Evolutionary conservation across 1,140 invertebrate genomes (phyloP), one percentile per base, ranked within the genome.

Genomic region (Drosophila guanche): DNA sequence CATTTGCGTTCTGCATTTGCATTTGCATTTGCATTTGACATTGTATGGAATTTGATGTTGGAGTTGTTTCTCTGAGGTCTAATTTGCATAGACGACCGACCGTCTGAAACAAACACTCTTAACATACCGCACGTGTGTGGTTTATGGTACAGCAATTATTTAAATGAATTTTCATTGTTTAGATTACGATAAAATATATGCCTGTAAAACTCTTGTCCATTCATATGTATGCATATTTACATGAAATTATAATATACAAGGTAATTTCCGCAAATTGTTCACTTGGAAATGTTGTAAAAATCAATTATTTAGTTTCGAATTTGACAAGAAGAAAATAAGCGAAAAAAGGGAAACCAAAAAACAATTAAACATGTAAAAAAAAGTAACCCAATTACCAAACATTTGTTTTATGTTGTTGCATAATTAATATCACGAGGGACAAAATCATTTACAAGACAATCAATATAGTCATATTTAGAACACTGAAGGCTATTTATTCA

Each of bases 391-490:
- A 62, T 58, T 25, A 61, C 6, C 45, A 43, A 25, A 27, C 7
- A 62, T 54, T n/a, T 65, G 16, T 20, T 20, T 20, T 20, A 20
- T 43, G 27, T 48, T 46, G n/a, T 23, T 65, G 41, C 52, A 57
- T 55, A 48, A 50, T 12, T 51, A 20, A 56, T 57, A 48, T 60
- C 42, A 62, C 46, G n/a, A 59, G 48, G 74, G 81, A 86, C 81
- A 86, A 81, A 78, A 86, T 74, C 86, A 86, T 88, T 61, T 86
- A 86, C 81, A 88, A 88, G 83, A 88, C 81, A 86, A 86, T 85
- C 81, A 85, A 71, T 75, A 66, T 61, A 55, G 65, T 61, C 27
- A 33, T 81, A 62, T 65, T 60, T 58, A 58, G 55, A 78, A 85
- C 81, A 86, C 62, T 77, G 58, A 85, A 81, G 75, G 81, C 77